Evolutionary conservation across 2,888 invertebrate genomes (phyloP).

Genomic region (Dicyrtomina minuta): DNA sequence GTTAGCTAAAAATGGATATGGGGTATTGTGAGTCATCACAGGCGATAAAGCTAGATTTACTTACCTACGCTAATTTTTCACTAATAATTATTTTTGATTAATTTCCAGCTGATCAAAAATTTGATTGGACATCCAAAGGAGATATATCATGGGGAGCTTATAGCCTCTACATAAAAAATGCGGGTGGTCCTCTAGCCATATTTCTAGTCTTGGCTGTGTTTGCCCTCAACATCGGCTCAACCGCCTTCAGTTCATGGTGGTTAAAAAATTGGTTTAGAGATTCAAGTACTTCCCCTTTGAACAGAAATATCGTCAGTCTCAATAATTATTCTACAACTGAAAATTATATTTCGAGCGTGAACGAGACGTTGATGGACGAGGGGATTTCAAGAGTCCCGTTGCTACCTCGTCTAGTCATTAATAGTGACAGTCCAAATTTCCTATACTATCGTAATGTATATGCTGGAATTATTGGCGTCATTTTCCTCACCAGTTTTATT

Average conservation of each 20-base stretch:
- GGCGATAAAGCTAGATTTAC: too few species aligned
- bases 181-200: constrained; percentile 59
- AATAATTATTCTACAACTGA: neutral
- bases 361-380: neutral
- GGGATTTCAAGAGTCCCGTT: too few species aligned
- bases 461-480: constrained; percentile 59
- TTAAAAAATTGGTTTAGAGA: constrained; percentile 62
- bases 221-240: constrained; percentile 60
- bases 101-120: constrained; percentile 11
- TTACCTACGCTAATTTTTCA: too few species aligned
- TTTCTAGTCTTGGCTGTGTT: constrained; percentile 58
- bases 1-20: too few species aligned
- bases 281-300: constrained; percentile 36
- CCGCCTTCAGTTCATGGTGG: constrained; percentile 65
- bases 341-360: neutral
- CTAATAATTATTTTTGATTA: too few species aligned
- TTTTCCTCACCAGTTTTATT: constrained; percentile 61
- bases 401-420: constrained; percentile 37
- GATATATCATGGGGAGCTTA: constrained; percentile 54
- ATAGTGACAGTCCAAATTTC: constrained; percentile 59
- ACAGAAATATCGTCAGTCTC: neutral
- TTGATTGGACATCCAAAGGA: neutral
- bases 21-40: too few species aligned
- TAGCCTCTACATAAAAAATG: constrained; percentile 60
- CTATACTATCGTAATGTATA: constrained; percentile 62